Evolutionary conservation across 2,888 invertebrate genomes (phyloP).

Genomic region (Acronicta alni): DNA sequence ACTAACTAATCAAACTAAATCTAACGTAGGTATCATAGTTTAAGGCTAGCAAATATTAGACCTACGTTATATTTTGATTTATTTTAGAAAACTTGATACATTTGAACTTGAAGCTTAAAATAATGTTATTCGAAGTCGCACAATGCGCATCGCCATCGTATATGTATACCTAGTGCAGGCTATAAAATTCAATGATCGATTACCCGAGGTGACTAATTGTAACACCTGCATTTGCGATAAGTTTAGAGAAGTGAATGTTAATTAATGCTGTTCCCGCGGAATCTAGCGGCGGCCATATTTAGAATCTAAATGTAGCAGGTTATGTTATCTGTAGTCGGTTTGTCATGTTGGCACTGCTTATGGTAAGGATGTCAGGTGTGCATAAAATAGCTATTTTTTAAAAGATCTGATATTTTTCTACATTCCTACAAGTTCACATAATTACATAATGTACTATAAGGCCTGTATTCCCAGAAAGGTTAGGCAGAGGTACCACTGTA

Average conservation of each 20-base stretch:
- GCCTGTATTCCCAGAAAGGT: too few relatives aligned
- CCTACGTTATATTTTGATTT: too few relatives aligned
- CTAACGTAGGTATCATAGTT: too few relatives aligned
- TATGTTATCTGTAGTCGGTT: conserved; percentile 6
- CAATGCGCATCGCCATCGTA: not conserved
- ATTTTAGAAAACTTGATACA: not conserved
- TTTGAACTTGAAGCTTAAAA: not conserved
- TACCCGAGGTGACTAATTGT: conserved; percentile 21
- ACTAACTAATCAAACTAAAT: too few relatives aligned
- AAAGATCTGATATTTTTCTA: too few relatives aligned
- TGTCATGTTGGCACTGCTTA: not conserved
- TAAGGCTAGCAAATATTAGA: too few relatives aligned
- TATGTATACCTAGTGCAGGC: not conserved
- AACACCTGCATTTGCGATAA: conserved; percentile 33
- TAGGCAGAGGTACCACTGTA: too few relatives aligned
- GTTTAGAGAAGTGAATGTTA: conserved; percentile 6
- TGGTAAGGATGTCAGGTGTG: not conserved
- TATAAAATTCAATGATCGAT: not conserved
- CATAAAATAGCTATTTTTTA: too few relatives aligned
- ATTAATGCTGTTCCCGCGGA: conserved; percentile 9
- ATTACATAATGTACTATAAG: too few relatives aligned
- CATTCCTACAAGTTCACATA: too few relatives aligned
- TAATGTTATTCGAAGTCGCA: not conserved
- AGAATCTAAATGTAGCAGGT: not conserved
- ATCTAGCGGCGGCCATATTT: conserved; percentile 16